phyloP scores from a whole-genome alignment of 2,113 vertebrate species.

The Stomatorhinus ivindoensis region DNA sequence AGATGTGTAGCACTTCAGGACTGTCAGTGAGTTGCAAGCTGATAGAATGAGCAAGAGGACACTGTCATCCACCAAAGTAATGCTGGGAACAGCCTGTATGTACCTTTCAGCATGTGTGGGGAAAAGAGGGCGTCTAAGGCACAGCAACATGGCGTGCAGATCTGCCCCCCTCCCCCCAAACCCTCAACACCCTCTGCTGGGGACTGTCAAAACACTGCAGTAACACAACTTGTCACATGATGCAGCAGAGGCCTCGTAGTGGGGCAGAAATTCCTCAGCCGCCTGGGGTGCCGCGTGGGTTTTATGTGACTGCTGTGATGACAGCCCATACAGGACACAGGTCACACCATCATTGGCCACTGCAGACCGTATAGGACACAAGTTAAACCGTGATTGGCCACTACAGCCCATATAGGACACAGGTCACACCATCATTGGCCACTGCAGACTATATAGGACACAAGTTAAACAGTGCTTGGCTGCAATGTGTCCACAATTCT shows the following conservation, averaged over 20 bases:
- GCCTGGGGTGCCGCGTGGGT: not conserved
- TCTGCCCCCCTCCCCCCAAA: constrained; percentile 36
- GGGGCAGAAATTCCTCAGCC: constrained; percentile 12
- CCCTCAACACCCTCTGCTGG: constrained; percentile 50
- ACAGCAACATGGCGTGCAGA: constrained; percentile 35
- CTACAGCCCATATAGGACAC: not conserved
- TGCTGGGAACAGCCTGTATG: not conserved
- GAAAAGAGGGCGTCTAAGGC: not conserved
- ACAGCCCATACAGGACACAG: not conserved
- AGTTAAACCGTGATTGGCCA: not conserved
- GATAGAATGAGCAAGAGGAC: not conserved
- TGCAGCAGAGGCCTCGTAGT: constrained; percentile 42
- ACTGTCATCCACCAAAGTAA: not conserved
- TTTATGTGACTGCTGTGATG: not conserved
- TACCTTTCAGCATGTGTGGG: not conserved
- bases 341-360: not conserved
- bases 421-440: not conserved
- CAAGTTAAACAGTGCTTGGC: not conserved
- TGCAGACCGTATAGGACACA: not conserved
- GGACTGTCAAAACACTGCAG: constrained; percentile 35
- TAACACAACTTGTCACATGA: constrained; percentile 65
- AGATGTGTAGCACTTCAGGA: not conserved
- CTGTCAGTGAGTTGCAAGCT: not conserved
- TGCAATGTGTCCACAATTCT: not conserved
- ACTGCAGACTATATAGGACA: not conserved